These are phyloP conservation scores for Diglossa cyanea DNA, from an alignment of 2,797 vertebrate species.

Conservation along the genomic window DNA sequence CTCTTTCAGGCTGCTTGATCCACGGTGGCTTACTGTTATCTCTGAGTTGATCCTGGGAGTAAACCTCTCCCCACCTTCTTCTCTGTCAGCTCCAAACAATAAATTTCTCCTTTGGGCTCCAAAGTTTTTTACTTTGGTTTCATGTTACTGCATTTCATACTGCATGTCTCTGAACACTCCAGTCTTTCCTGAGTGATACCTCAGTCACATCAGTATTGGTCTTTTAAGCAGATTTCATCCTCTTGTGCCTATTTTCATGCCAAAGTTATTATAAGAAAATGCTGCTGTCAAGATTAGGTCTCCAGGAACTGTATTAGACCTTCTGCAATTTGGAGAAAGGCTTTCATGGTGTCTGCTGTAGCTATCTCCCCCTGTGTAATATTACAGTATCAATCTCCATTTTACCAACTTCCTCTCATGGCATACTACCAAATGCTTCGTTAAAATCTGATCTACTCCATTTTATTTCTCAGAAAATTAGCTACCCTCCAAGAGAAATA, in stretches of 20 bases:
- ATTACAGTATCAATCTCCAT: neutral
- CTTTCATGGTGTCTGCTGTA: neutral
- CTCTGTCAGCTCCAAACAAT: neutral
- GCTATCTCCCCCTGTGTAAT: neutral
- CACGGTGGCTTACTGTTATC: neutral
- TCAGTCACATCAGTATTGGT: neutral
- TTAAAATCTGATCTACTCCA: neutral
- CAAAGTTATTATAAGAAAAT: neutral
- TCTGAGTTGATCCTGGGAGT: neutral
- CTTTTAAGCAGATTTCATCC: neutral
- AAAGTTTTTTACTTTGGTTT: neutral
- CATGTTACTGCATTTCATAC: neutral
- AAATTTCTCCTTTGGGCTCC: neutral
- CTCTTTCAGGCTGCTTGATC: neutral
- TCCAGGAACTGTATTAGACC: neutral
- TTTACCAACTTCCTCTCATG: neutral
- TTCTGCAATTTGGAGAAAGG: neutral
- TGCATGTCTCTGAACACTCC: neutral
- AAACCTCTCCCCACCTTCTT: neutral
- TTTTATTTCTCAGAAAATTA: slow-evolving; percentile 25
- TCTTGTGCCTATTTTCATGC: neutral
- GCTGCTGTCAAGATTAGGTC: neutral
- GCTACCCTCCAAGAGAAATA: neutral
- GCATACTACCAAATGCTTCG: neutral
- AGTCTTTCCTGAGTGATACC: neutral